Evolutionary conservation across 2,888 invertebrate genomes (phyloP).

Genomic region (Apamea anceps): DNA sequence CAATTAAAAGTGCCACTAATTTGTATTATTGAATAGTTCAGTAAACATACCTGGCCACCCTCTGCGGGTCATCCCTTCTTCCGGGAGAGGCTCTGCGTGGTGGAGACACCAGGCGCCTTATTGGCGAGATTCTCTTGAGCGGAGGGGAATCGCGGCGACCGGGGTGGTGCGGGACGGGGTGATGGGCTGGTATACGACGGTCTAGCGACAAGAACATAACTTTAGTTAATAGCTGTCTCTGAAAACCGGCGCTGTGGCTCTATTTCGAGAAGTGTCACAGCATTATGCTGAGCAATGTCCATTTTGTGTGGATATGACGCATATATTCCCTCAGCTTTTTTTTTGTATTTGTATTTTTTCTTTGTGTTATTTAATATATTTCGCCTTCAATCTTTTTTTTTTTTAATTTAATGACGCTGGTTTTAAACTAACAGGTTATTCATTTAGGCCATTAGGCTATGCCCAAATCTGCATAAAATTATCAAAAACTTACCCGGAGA

Average conservation of each 20-base stretch:
- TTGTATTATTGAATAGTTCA: not conserved
- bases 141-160: conserved; percentile 42
- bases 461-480: not conserved
- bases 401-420: too few relatives aligned
- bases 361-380: not conserved
- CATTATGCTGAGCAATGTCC: not conserved
- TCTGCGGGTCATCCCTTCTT: conserved; percentile 51
- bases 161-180: conserved; percentile 11
- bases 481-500: conserved; percentile 53
- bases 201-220: conserved; percentile 16
- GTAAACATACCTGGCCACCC: conserved; percentile 45
- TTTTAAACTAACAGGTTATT: not conserved
- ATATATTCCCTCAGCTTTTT: not conserved
- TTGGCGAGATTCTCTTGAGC: conserved; percentile 51
- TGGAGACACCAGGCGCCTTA: conserved; percentile 46
- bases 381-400: too few relatives aligned
- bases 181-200: conserved; percentile 42
- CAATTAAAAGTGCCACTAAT: not conserved
- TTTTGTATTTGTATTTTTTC: not conserved
- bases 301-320: not conserved
- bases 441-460: not conserved
- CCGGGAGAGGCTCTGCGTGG: conserved; percentile 41
- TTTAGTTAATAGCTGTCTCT: not conserved
- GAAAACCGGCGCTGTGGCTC: too few relatives aligned
- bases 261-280: not conserved